These are phyloP conservation scores for Rhinella marina DNA, from an alignment of 2,797 vertebrate genomes.

Conservation along the genomic window DNA sequence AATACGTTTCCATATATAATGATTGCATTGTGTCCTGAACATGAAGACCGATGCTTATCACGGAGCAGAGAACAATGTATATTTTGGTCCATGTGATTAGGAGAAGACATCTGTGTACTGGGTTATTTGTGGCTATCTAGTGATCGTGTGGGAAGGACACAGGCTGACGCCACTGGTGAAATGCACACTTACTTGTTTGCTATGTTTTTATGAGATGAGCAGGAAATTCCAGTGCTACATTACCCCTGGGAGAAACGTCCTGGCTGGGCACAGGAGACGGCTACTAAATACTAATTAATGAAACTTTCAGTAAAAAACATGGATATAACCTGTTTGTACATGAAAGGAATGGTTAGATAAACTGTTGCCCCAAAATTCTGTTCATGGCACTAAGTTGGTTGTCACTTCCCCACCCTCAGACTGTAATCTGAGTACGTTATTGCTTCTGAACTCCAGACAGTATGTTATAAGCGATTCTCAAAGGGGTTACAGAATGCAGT, in stretches of 20 bases:
- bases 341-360: no score
- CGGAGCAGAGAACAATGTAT: background rate
- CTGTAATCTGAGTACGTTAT: no score
- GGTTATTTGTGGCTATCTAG: background rate
- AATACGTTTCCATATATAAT: background rate
- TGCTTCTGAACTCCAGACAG: no score
- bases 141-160: background rate
- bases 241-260: background rate
- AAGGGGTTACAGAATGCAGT: no score
- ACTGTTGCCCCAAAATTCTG: no score
- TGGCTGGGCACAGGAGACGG: background rate
- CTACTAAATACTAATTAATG: background rate
- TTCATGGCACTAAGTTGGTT: no score
- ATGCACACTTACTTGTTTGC: background rate
- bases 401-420: no score
- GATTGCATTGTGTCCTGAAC: background rate
- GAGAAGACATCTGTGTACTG: background rate
- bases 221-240: background rate
- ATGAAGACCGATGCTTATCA: background rate
- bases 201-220: background rate
- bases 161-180: background rate
- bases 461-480: no score
- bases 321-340: no score
- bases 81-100: background rate
- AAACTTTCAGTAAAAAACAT: no score